Percentiles rank a stretch among this genome's conserved stretches.
Conservation (phyloP, 2,888 invertebrate genomes). For the Auanema sp. region DNA sequence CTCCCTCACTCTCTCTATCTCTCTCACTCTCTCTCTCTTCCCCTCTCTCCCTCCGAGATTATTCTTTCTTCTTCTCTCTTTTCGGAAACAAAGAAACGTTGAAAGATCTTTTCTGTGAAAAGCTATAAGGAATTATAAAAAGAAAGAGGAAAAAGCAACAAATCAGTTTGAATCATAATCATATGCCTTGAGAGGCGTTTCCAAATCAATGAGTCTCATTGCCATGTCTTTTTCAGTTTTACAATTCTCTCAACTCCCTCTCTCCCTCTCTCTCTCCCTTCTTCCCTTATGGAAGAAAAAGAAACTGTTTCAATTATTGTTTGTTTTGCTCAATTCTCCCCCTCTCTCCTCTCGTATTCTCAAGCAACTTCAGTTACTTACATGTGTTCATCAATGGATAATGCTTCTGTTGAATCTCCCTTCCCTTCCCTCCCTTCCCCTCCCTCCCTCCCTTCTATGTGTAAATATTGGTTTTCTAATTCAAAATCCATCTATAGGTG, state of each 20-base stretch:
- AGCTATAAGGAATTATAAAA: conserved; percentile 10
- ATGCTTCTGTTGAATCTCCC: conserved; percentile 6
- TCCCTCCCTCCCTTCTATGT: conserved; percentile 4
- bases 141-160: conserved; percentile 13
- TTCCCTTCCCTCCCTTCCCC: conserved; percentile 15
- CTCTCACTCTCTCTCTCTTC: not conserved
- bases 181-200: no score
- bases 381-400: conserved; percentile 7
- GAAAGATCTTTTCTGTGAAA: not conserved
- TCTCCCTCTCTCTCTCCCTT: no score
- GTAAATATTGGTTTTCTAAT: conserved; percentile 13
- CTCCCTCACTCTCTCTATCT: conserved; percentile 5
- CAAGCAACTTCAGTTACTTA: no score
- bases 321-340: no score
- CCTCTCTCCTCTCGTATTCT: no score
- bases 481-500: conserved; percentile 9
- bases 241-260: no score
- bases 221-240: no score
- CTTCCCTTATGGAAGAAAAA: no score
- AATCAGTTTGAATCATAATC: not conserved
- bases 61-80: not conserved
- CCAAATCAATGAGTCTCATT: no score
- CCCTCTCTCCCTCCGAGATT: conserved; percentile 1
- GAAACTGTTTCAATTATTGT: no score
- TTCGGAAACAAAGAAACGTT: not conserved